A percentile compares a stretch with the other conserved stretches of the same genome.
Conservation (phyloP, 1,140 invertebrate species). For the Armadillidium nasatum region DNA sequence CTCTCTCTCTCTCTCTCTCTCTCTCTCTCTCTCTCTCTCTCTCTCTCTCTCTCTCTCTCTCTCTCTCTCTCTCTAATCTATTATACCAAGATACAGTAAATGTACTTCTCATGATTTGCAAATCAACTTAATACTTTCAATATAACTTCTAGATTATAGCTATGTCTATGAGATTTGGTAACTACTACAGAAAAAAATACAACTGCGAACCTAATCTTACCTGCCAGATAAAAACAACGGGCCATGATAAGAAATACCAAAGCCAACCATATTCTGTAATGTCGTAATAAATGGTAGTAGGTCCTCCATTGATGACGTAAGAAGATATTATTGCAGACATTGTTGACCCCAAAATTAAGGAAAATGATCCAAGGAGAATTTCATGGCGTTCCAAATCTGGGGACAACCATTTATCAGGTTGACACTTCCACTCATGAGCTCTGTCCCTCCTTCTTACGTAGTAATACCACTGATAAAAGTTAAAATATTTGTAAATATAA, state of each 20-base stretch:
- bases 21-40: no score
- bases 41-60: no score
- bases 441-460: slow-evolving; percentile 58
- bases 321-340: slow-evolving; percentile 59
- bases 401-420: slow-evolving; percentile 63
- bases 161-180: no score
- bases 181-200: no score
- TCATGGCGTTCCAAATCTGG: slow-evolving; percentile 64
- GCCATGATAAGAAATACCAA: slow-evolving; percentile 63
- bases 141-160: no score
- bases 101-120: no score
- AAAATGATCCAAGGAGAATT: slow-evolving; percentile 60
- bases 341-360: slow-evolving; percentile 54
- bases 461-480: slow-evolving; percentile 61
- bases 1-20: no score
- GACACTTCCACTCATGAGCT: slow-evolving; percentile 67
- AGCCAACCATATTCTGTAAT: slow-evolving; percentile 60
- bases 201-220: slow-evolving; percentile 47
- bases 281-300: slow-evolving; percentile 61
- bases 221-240: slow-evolving; percentile 60
- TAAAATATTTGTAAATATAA: background rate
- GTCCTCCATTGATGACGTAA: slow-evolving; percentile 63
- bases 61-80: no score
- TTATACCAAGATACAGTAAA: no score
- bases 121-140: no score